A percentile compares a stretch with the other conserved stretches of the same genome.
phyloP scores from a whole-genome alignment of 1,140 invertebrate genomes.

The Polyergus mexicanus region DNA sequence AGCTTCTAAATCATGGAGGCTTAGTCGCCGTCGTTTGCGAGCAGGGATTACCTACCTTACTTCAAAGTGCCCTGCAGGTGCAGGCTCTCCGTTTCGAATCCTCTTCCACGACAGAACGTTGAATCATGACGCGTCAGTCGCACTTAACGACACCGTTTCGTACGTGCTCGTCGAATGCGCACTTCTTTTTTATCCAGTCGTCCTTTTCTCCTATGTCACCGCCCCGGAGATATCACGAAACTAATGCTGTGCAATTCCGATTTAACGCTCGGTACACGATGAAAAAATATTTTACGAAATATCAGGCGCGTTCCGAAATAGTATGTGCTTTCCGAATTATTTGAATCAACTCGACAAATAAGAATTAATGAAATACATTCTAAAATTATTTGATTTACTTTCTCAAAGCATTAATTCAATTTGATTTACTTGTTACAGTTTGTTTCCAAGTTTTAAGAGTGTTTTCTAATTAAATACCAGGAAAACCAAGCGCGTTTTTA shows the following conservation, averaged over 20 bases:
- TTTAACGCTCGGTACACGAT: constrained; percentile 6
- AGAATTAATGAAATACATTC: neutral
- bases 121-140: constrained; percentile 82
- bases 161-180: constrained; percentile 64
- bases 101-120: constrained; percentile 80
- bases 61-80: constrained; percentile 86
- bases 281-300: neutral
- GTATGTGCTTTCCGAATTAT: constrained; percentile 4
- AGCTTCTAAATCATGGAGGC: constrained; percentile 86
- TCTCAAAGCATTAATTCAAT: neutral
- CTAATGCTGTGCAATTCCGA: neutral
- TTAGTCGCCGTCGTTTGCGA: constrained; percentile 83
- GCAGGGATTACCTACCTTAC: constrained; percentile 85
- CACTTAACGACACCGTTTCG: constrained; percentile 70
- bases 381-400: neutral
- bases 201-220: neutral
- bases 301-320: neutral
- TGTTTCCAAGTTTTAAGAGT: neutral
- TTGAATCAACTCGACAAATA: neutral
- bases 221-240: neutral
- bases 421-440: neutral
- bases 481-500: constrained; percentile 43
- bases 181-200: constrained; percentile 55
- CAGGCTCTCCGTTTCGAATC: constrained; percentile 81
- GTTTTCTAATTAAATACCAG: constrained; percentile 6